Evolutionary conservation across 2,113 vertebrate genomes (phyloP), one percentile per base, ranked within the genome.

Genomic region (Lophura nycthemera): DNA sequence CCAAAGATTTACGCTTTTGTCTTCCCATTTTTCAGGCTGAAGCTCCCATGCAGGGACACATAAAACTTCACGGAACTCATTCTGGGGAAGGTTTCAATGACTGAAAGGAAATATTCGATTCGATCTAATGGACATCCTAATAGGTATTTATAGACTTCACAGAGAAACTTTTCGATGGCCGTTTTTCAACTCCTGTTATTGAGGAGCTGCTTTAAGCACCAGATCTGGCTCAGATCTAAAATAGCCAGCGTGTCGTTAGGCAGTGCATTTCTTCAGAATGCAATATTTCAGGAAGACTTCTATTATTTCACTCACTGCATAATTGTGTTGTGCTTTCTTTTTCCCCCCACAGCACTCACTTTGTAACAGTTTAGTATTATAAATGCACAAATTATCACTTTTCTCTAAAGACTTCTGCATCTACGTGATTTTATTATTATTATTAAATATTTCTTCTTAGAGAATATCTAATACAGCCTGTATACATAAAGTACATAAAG

Each of bases 1-100:
- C 93, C 18, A 10, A 85, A 95, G 77, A 90, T 82, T 97, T 82
- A 86, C 90, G 88, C 86, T 74, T 93, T 79, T 78, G 73, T 89
- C 91, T 27, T 77, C 77, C 52, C 45, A 2, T 47, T 83, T 65
- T 86, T 79, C 88, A 90, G 36, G 61, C 34, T 8, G 1, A 80
- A 64, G 38, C 59, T 91, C 38, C 74, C 76, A 45, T 9, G 54
- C 71, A 79, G 71, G 95, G 88, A 93, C n/a, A 60, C 22, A 43
- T 45, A 69, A 76, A 93, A 88, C 52, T 50, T 38, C 50, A 3
- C 60, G 2, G 32, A 34, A 2, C 19, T 83, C 77, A 12, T 73
- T 15, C 59, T 1, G 2, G 54, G 48, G 50, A 92, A 36, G 76
- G 63, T 61, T 95, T 86, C 70, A 88, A 67, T 34, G 94, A 93